Evolutionary conservation across 2,888 invertebrate species (phyloP).

Genomic region (Odontomyia ornata): DNA sequence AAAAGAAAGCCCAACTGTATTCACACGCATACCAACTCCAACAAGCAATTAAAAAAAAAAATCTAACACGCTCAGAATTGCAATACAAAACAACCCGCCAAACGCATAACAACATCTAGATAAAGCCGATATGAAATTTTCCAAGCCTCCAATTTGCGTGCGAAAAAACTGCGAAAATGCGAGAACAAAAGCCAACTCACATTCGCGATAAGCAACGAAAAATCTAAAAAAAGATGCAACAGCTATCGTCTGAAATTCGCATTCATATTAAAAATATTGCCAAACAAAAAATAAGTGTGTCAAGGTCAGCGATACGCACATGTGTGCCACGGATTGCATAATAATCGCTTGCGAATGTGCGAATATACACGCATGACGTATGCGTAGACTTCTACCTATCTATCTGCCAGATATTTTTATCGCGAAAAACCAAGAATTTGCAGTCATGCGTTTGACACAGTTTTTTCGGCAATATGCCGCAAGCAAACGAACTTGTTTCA

Average conservation of each 20-base stretch:
- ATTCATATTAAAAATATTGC: not conserved
- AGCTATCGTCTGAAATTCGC: not conserved
- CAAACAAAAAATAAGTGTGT: slow-evolving; percentile 30
- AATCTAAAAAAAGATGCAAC: slow-evolving; percentile 18
- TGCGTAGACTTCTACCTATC: slow-evolving; percentile 5
- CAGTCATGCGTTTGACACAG: slow-evolving; percentile 27
- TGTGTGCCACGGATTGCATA: slow-evolving; percentile 24
- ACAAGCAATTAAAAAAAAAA: not conserved
- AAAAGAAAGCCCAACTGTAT: not conserved
- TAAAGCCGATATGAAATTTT: not conserved
- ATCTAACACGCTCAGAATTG: not conserved
- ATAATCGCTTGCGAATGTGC: not conserved
- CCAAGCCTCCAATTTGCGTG: not conserved
- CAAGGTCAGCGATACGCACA: slow-evolving; percentile 39
- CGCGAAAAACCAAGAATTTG: slow-evolving; percentile 14
- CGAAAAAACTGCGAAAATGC: slow-evolving; percentile 15
- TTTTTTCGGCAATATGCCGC: not conserved
- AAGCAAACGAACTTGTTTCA: not conserved
- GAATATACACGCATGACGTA: slow-evolving; percentile 20
- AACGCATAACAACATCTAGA: not conserved
- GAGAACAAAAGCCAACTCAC: not conserved
- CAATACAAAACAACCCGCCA: not conserved
- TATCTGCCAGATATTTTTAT: slow-evolving; percentile 10
- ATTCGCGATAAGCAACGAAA: slow-evolving; percentile 19
- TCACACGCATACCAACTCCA: not conserved